Base-by-base conservation (phyloP, 2,888 invertebrate species). In the Drosophila tripunctata region DNA sequence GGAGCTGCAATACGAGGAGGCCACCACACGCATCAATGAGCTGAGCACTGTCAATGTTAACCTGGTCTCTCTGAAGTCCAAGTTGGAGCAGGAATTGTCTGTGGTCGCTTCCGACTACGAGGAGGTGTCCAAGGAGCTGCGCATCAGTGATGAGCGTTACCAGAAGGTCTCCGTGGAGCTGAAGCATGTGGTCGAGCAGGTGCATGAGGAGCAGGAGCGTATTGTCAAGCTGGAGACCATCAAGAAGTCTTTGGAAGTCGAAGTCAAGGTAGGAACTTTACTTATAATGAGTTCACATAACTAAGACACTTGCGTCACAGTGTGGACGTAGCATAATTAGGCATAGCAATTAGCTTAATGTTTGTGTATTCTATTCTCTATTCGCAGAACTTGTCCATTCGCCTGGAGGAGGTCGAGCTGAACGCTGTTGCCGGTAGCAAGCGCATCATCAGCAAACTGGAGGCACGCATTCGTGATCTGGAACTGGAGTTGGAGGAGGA, bases 381-480 rank as follows among this genome's bases (percentile, higher is more conserved):
- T 27, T 0, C 4, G 0, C 40, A 94, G 94, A 98, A 97, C 92
- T 93, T 98, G 91, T 96, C 96, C 82, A 93, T 98, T 83, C 96
- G 98, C 90, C 93, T 98, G 90, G 98, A 98, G 92, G 98, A 98
- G 92, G 98, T 99, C 81, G 98, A 99, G 92, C 96, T 98, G 87
- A 98, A 98, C 90, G 98, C 98, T 72, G 96, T 99, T 88, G 97
- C 98, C 87, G 98, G 98, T 89, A 97, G 98, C 91, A 98, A 96
- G 93, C 96, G 98, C 88, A 97, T 98, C 93, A 98, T 99, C 93
- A 96, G 97, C 94, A 99, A 99, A 93, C 94, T 99, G 91, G 98
- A 99, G 92, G 96, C 98, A 81, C 94, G 96, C 94, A 95, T 98
- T 89, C 96, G 97, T 90, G 98, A 98, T 90, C 93, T 98, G 92